These are phyloP conservation scores for Parascotia fuliginaria DNA, from an alignment of 2,888 invertebrate genomes.

Conservation along the genomic window DNA sequence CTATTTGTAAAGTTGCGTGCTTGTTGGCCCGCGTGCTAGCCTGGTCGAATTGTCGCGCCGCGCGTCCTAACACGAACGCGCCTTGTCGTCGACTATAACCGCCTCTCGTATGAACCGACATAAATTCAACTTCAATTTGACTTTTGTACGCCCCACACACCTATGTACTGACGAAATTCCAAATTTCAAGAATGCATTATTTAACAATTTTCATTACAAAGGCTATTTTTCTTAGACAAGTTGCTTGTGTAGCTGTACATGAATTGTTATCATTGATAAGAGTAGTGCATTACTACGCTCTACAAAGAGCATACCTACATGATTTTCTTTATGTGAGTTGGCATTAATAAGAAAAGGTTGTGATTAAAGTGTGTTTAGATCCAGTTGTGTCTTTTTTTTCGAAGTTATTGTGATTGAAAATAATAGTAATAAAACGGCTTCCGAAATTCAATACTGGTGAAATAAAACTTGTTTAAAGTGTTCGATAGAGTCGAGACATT, in stretches of 20 bases:
- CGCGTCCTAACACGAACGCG: conserved; percentile 69
- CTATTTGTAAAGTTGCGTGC: conserved; percentile 44
- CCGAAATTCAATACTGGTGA: conserved; percentile 31
- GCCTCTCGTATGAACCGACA: conserved; percentile 50
- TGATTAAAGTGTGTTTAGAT: background rate
- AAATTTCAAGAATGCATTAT: conserved; percentile 35
- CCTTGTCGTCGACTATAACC: conserved; percentile 69
- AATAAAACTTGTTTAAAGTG: conserved; percentile 15
- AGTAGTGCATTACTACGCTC: background rate
- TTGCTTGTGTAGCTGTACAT: background rate
- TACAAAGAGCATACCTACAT: background rate
- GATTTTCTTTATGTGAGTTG: background rate
- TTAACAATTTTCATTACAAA: conserved; percentile 10
- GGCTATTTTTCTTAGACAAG: background rate
- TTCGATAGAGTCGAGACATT: conserved; percentile 23
- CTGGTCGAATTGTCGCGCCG: conserved; percentile 48
- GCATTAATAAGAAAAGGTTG: background rate
- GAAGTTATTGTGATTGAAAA: conserved; percentile 26
- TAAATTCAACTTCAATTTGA: conserved; percentile 58
- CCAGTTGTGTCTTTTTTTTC: background rate
- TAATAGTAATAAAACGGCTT: conserved; percentile 25
- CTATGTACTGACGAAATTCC: conserved; percentile 40
- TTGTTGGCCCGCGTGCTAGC: conserved; percentile 60
- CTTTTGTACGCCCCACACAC: conserved; percentile 47
- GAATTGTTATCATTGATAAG: background rate